Evolutionary conservation across 1,140 invertebrate species (phyloP).

Genomic region (Neotoxoptera formosana): DNA sequence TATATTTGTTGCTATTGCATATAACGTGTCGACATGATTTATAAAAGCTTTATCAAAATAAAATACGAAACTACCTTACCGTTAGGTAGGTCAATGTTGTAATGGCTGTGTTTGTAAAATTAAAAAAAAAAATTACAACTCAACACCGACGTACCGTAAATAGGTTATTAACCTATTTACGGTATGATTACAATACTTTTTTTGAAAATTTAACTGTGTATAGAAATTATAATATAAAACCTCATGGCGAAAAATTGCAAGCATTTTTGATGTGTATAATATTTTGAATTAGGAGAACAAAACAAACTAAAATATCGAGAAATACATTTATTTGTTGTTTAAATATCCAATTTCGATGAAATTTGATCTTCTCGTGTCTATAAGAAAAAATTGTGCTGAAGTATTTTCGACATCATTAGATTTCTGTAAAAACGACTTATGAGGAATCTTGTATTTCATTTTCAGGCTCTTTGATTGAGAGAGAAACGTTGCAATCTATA

Average conservation of each 20-base stretch:
- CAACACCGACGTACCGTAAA: too few relatives aligned
- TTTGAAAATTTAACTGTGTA: too few relatives aligned
- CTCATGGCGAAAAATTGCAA: too few relatives aligned
- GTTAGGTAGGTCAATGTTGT: neutral
- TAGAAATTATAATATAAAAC: too few relatives aligned
- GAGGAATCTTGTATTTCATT: too few relatives aligned
- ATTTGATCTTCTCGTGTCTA: neutral
- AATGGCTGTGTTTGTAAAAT: neutral
- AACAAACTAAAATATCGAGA: neutral
- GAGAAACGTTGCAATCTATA: too few relatives aligned
- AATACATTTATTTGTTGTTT: neutral
- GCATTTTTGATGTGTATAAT: too few relatives aligned
- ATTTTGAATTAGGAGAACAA: neutral
- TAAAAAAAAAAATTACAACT: neutral
- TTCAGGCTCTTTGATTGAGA: too few relatives aligned
- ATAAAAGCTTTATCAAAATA: neutral
- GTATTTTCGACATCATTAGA: neutral
- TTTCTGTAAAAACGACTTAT: neutral
- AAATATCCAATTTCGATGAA: neutral
- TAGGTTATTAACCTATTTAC: too few relatives aligned
- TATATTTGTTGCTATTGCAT: neutral
- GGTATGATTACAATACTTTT: too few relatives aligned
- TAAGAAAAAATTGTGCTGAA: neutral
- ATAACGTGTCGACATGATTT: neutral
- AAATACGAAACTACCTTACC: neutral